Evolutionary conservation across 2,888 invertebrate genomes (phyloP), one percentile per base, ranked within the genome.

Genomic region (Noctua fimbriata): DNA sequence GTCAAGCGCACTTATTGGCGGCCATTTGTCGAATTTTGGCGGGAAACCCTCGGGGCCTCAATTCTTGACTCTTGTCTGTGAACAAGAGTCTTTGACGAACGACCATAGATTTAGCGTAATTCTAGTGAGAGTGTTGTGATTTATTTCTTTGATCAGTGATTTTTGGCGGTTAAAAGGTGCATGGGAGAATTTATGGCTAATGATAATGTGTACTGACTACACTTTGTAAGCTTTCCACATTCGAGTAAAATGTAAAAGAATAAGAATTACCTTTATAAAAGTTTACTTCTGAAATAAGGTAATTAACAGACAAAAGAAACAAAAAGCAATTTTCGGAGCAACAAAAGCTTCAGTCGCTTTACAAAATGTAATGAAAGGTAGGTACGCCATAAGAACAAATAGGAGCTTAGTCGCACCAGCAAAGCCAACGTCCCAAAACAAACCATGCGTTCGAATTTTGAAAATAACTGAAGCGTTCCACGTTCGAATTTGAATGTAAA

Each of bases 11-110:
- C 73, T 89, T 78, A 81, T 88, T 85, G 81, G 78, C 63, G 47
- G 41, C 76, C 70, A 86, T 88, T 80, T 88, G 85, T 84, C 58
- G 76, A 55, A 76, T 71, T 78, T 81, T 78, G 79, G 72, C 76
- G 77, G 55, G 71, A 81, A 81, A 24, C 82, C 84, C 69, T 55
- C 44, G 75, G 65, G 86, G 55, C 81, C 66, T 76, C 74, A 81
- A 85, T 85, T 82, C 72, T 76, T 66, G 71, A 81, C 87, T 86
- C 85, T 90, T 88, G 87, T 88, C 70, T 79, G 66, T 69, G 79
- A 86, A 89, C 83, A 89, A 88, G 83, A 75, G 82, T 72, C 78
- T 85, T 84, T 89, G 84, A 90, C 67, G 89, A 88, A 83, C 74
- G 81, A 69, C 69, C 44, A 72, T 67, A 72, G 85, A 76, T 76